Base-by-base conservation (phyloP, 2,888 invertebrate genomes). In the Tetropium fuscum region DNA sequence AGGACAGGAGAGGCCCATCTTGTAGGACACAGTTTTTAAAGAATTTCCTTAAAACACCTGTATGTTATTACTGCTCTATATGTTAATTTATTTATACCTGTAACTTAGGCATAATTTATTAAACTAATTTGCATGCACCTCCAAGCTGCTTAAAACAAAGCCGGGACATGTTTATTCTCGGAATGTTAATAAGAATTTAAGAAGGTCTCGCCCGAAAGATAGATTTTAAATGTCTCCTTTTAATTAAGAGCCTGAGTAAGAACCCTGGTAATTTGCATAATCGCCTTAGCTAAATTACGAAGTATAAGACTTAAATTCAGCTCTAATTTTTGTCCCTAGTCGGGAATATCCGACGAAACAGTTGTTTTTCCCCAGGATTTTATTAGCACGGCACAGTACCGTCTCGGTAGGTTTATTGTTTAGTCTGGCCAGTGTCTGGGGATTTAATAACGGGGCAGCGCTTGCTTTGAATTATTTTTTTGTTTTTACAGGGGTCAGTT, bases 201-300 rank as follows among this genome's bases (percentile, higher is more conserved):
- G 41, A 13, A 22, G 41, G 41, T 20, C 22, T 13, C 22, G 22
- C 25, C 20, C 6, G 25, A 32, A 43, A 53, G 41, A 53, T 63
- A 55, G 63, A 60, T 64, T 58, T 56, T 60, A 58, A 58, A 40
- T 45, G 59, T 57, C 61, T 51, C 54, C 30, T 45, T 61, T 64
- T 64, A 61, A 64, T 64, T 64, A 61, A 59, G 58, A 64, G 55
- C 22, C 16, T 53, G 60, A 60, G 59, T 45, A 38, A 41, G 47
- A 45, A 11, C 32, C 36, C 32, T 32, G 18, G 56, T 13, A 51
- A 64, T 64, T 63, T 63, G 54, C 63, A 63, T 63, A 63, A 63
- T 60, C 58, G 60, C 22, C 58, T 63, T 60, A 63, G 58, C 32
- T 54, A 53, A 60, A 60, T 60, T 60, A 60, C 58, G 47, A 40